Base-by-base conservation (phyloP, 2,888 invertebrate species). In the Oligia fasciuncula region DNA sequence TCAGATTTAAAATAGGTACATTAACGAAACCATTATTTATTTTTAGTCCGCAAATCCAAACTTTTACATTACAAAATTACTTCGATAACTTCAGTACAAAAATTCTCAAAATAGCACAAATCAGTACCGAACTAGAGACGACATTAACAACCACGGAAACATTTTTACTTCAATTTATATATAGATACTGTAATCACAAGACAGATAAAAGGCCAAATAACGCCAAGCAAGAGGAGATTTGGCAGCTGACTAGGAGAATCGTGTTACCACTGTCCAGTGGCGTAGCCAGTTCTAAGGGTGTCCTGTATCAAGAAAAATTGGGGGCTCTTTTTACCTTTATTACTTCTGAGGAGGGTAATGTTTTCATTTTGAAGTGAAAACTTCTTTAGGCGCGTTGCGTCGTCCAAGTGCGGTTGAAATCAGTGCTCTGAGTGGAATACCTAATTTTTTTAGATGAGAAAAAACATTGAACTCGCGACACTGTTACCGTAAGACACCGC, bases 241-340 rank as follows among this genome's bases (percentile, higher is more conserved):
- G 75, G 67, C 57, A 70, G 23, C 49, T 29, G 57, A 60, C 60
- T 76, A 46, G 49, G 46, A 76, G 73, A 77, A 76, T 80, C 78
- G 46, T 62, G 69, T 79, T 49, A 49, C 35, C 5, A n/a, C 23
- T 35, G 35, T 51, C 17, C 17, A 5, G 17, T 51, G 51, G 6
- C 51, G 17, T 17, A 51, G 6, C 17, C 17, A 51, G 51, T 51
- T 5, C 51, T 5, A 51, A 17, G 2, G 6, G 17, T 0, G 5
- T 5, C 17, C 51, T 51, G 51, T 51, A 51, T 17, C 51, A 51
- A 17, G 6, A 51, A 51, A 51, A 51, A 19, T 49, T 49, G 13
- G 49, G 49, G 49, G 49, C 49, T 19, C 17, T 51, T 51, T 51
- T 51, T 51, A 19, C 51, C 51, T 51, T 17, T 17, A 51, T 17